Percentiles rank a stretch among this genome's conserved stretches.
Evolutionary conservation across 2,113 vertebrate genomes (phyloP).

Genomic region (Saimiri boliviensis): DNA sequence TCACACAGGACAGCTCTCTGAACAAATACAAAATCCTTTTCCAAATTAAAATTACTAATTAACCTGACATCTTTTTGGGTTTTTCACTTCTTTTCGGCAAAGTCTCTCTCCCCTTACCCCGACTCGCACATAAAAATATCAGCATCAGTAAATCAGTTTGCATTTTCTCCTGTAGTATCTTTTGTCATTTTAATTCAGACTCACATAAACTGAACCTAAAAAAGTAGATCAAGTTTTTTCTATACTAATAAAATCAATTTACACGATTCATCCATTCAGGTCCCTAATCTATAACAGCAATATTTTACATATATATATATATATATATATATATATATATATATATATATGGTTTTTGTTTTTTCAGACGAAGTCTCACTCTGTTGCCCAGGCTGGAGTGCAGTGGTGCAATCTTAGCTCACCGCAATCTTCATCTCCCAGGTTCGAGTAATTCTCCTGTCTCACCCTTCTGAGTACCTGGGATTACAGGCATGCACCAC

Average conservation of each 20-base stretch:
- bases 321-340: too few relatives aligned
- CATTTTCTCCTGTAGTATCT: neutral
- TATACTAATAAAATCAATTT: neutral
- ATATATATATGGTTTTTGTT: too few relatives aligned
- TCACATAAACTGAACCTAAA: neutral
- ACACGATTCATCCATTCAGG: neutral
- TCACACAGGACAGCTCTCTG: neutral
- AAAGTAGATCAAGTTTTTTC: neutral
- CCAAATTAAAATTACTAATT: neutral
- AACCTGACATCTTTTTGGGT: neutral
- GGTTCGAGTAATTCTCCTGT: too few relatives aligned
- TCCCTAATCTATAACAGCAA: neutral
- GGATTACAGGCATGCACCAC: too few relatives aligned
- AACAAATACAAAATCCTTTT: neutral
- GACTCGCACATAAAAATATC: neutral
- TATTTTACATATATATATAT: neutral
- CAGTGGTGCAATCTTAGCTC: too few relatives aligned
- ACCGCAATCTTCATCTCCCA: too few relatives aligned
- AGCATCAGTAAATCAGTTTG: neutral
- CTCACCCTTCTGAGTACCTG: too few relatives aligned
- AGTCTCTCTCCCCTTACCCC: neutral
- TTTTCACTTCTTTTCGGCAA: neutral
- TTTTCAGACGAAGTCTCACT: too few relatives aligned
- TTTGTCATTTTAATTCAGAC: neutral
- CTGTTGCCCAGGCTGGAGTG: too few relatives aligned